phyloP scores from a whole-genome alignment of 2,888 invertebrate species.

The Eristalinus aeneus region DNA sequence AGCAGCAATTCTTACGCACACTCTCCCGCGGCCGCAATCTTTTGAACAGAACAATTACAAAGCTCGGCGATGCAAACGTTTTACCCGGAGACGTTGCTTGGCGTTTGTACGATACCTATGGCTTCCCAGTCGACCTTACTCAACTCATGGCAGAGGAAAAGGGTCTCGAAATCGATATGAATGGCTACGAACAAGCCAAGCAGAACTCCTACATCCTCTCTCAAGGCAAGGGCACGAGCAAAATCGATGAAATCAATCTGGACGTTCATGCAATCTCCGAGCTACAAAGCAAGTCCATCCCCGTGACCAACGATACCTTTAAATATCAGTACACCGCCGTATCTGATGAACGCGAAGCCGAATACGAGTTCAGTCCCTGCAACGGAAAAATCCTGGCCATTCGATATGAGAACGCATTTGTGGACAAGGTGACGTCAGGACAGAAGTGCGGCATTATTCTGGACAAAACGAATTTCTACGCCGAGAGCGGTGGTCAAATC shows the following conservation, averaged over 20 bases:
- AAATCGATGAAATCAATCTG: conserved; percentile 91
- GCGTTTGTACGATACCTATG: conserved; percentile 99
- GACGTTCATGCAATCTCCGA: conserved; percentile 98
- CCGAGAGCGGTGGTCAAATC: conserved; percentile 99
- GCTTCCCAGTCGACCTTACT: conserved; percentile 98
- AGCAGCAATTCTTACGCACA: conserved; percentile 98
- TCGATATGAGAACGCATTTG: conserved; percentile 90
- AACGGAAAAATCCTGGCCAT: conserved; percentile 91
- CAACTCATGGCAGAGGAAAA: conserved; percentile 99
- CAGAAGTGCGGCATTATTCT: conserved; percentile 95
- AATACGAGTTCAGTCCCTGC: conserved; percentile 89
- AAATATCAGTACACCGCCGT: conserved; percentile 93
- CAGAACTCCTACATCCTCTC: conserved; percentile 94
- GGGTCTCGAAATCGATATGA: conserved; percentile 92
- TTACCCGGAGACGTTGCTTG: conserved; percentile 98
- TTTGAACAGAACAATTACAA: conserved; percentile 93
- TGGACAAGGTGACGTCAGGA: conserved; percentile 89
- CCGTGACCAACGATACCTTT: conserved; percentile 92
- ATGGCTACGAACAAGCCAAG: conserved; percentile 94
- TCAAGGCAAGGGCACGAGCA: conserved; percentile 91
- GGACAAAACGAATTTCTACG: conserved; percentile 97
- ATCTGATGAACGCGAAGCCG: conserved; percentile 84
- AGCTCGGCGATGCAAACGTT: conserved; percentile 86
- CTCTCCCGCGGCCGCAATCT: conserved; percentile 93
- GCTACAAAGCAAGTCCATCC: conserved; percentile 88